Evolutionary conservation across 1,140 invertebrate genomes (phyloP), one percentile per base, ranked within the genome.

Genomic region (Streblospio benedicti): DNA sequence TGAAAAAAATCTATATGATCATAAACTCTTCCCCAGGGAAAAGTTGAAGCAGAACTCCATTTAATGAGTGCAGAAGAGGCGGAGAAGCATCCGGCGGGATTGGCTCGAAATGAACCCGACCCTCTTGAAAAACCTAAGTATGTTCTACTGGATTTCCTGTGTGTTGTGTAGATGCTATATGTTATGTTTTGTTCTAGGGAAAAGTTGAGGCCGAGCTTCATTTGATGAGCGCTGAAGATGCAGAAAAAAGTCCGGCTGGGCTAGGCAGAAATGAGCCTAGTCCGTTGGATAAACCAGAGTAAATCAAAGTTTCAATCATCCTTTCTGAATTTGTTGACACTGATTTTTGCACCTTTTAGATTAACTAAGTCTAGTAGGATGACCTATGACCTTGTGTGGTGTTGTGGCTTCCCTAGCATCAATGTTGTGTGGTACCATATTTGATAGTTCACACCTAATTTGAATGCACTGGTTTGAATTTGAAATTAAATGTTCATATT

Each of bases 1-100:
- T 6, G 9, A 30, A 52, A 18, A 31, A 12, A 28, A 23, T 51
- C 2, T 32, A 3, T 56, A 18, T 14, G 4, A 52, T 25, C 30
- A 31, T 41, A 25, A 1, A 28, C 6, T 47, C 18, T 58, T 35
- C 6, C 16, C 45, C 64, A 87, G 86, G 91, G 90, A 23, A 94
- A 94, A 81, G 89, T 94, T 0, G 91, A 93, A 78, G 90, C 90
- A 2, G 91, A 94, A 78, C 85, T 94, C 66, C 89, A 93, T 78
- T 79, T 94, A 9, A 75, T 93, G 20, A 87, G 87, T 0, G 83
- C 84, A 66, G 91, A 93, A 63, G 90, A 94, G 73, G 90, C 90
- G 0, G 90, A 93, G 65, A 90, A 90, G 77, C 87, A 85, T 70
- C 90, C 89, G 6, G 89, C 87, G 58, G 91, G 91, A 1, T 79